A percentile compares a stretch with the other conserved stretches of the same genome.
phyloP scores from a whole-genome alignment of 2,888 invertebrate species.

The Lepeophtheirus nordmannii region DNA sequence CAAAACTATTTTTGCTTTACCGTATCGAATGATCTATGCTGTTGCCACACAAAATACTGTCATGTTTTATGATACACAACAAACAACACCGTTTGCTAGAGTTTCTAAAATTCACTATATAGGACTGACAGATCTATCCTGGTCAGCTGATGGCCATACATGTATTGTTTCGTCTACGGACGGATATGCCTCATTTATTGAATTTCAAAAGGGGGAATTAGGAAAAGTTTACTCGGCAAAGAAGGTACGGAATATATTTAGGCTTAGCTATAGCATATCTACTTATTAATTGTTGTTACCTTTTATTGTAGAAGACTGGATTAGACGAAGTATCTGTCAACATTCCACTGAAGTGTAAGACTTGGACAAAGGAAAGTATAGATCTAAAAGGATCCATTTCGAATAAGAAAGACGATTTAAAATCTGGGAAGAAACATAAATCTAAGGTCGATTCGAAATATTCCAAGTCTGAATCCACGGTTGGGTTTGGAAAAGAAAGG shows the following conservation, averaged over 20 bases:
- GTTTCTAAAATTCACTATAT: conserved; percentile 75
- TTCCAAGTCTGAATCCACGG: too few species aligned
- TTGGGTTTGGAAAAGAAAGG: too few species aligned
- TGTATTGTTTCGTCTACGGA: conserved; percentile 69
- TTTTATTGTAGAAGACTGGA: too few species aligned
- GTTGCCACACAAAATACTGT: conserved; percentile 73
- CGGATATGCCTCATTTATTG: conserved; percentile 69
- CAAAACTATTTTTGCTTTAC: conserved; percentile 37
- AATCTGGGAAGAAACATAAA: too few species aligned
- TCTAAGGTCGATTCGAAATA: too few species aligned
- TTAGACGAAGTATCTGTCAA: too few species aligned
- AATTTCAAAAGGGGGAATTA: conserved; percentile 43
- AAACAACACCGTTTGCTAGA: conserved; percentile 56
- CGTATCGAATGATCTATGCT: conserved; percentile 72
- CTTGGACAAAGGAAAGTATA: too few species aligned
- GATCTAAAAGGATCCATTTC: too few species aligned
- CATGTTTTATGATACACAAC: conserved; percentile 73
- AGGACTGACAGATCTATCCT: conserved; percentile 68
- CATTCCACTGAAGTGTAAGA: too few species aligned
- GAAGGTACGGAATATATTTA: background rate
- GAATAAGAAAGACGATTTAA: too few species aligned
- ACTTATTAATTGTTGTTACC: too few species aligned
- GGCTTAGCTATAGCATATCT: too few species aligned
- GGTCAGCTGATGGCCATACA: conserved; percentile 57
- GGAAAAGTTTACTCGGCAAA: conserved; percentile 25